Percentiles rank a stretch among this genome's conserved stretches.
Evolutionary conservation across 1,140 invertebrate genomes (phyloP).

Genomic region (Branchinecta lindahli): DNA sequence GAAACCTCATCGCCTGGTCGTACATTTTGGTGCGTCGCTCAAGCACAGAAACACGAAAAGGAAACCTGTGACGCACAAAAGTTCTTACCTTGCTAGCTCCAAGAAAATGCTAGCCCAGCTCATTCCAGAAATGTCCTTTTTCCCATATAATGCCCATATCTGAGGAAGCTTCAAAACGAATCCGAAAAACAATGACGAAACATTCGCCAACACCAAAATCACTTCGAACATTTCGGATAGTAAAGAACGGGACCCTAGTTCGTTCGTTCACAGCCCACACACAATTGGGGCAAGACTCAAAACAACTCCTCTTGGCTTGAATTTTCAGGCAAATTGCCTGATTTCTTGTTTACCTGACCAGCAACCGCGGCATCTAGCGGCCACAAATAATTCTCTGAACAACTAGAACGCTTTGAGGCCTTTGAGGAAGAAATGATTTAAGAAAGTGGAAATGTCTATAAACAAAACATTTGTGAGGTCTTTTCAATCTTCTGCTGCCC

Average conservation of each 20-base stretch:
- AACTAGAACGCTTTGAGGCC: too few relatives aligned
- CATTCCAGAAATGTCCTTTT: slow-evolving; percentile 22
- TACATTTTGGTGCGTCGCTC: background rate
- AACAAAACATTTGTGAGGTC: slow-evolving; percentile 9
- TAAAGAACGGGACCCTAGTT: too few relatives aligned
- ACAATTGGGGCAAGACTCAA: too few relatives aligned
- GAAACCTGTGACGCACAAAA: background rate
- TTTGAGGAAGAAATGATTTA: background rate
- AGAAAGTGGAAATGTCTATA: slow-evolving; percentile 15
- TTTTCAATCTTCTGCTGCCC: background rate
- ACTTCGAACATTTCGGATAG: too few relatives aligned
- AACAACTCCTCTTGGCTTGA: too few relatives aligned
- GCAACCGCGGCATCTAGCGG: too few relatives aligned
- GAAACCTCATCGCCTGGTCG: too few relatives aligned
- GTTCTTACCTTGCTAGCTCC: slow-evolving; percentile 25
- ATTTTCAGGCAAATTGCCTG: too few relatives aligned
- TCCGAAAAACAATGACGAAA: slow-evolving; percentile 23
- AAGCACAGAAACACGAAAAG: slow-evolving; percentile 9
- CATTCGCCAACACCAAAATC: slow-evolving; percentile 19
- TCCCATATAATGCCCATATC: slow-evolving; percentile 20
- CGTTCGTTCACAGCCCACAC: too few relatives aligned
- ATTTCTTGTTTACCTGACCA: too few relatives aligned
- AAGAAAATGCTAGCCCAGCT: slow-evolving; percentile 22
- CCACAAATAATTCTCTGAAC: too few relatives aligned
- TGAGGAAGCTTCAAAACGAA: slow-evolving; percentile 25